Conservation (phyloP, 2,797 vertebrate species). For the Dermochelys coriacea region DNA sequence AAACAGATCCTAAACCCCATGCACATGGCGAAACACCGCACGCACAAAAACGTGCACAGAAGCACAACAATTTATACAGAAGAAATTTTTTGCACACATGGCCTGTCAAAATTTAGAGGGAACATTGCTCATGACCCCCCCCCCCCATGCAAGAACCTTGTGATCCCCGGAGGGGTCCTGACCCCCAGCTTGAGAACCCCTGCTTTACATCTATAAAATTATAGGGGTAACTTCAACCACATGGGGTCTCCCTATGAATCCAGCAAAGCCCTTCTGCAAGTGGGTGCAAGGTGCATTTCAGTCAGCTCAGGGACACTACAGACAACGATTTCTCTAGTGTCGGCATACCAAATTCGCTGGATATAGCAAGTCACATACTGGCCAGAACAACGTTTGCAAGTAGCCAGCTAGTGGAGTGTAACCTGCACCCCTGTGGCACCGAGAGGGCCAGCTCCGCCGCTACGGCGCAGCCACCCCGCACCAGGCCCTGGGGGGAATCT, state of each 20-base stretch:
- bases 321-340: accelerated
- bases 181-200: no score
- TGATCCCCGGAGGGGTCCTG: no score
- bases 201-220: neutral
- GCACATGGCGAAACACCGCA: no score
- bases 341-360: accelerated
- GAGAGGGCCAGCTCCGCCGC: neutral
- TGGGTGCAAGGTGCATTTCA: neutral
- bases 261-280: neutral
- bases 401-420: accelerated
- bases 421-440: accelerated
- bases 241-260: neutral
- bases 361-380: accelerated
- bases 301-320: accelerated
- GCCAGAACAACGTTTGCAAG: accelerated
- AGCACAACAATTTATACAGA: no score
- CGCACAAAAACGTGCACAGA: no score
- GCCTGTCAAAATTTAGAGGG: no score
- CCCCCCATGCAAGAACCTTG: no score
- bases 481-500: accelerated
- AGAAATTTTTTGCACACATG: no score
- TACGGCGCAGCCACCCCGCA: accelerated
- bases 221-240: neutral
- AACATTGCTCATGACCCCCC: no score
- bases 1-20: no score